Evolutionary conservation across 1,140 invertebrate species (phyloP).

Genomic region (Pogonognathellus flavescens): DNA sequence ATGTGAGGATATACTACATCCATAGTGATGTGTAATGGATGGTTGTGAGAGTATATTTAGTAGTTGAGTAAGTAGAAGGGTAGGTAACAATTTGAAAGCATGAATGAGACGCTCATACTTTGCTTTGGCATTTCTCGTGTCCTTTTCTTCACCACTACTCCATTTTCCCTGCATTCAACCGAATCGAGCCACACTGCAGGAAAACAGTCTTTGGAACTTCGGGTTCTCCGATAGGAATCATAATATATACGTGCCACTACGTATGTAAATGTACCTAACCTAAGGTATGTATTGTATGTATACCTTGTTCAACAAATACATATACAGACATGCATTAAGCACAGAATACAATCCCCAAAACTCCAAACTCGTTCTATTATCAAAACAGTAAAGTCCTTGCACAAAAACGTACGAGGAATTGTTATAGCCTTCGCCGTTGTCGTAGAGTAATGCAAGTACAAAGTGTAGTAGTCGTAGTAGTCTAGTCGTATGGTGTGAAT

Average conservation of each 20-base stretch:
- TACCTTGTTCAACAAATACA: neutral
- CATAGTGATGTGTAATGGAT: too few relatives aligned
- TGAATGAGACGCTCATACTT: constrained; percentile 36
- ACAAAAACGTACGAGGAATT: neutral
- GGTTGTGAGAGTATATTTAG: too few relatives aligned
- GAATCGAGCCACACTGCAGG: neutral
- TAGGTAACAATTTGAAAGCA: neutral
- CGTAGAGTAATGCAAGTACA: neutral
- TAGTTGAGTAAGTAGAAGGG: too few relatives aligned
- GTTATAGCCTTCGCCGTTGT: neutral
- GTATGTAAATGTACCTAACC: constrained; percentile 3
- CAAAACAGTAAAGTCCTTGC: neutral
- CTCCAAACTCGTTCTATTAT: neutral
- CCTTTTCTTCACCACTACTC: constrained; percentile 28
- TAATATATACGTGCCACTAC: neutral
- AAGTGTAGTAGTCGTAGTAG: neutral
- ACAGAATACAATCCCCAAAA: neutral
- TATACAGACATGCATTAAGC: neutral
- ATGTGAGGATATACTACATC: too few relatives aligned
- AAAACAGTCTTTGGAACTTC: constrained; percentile 8
- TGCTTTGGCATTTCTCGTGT: constrained; percentile 44
- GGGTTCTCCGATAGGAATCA: neutral
- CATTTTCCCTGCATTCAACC: constrained; percentile 31
- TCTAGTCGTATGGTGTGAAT: neutral
- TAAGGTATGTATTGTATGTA: neutral